Conservation (phyloP, 2,888 invertebrate species). For the Epinotia ramella region DNA sequence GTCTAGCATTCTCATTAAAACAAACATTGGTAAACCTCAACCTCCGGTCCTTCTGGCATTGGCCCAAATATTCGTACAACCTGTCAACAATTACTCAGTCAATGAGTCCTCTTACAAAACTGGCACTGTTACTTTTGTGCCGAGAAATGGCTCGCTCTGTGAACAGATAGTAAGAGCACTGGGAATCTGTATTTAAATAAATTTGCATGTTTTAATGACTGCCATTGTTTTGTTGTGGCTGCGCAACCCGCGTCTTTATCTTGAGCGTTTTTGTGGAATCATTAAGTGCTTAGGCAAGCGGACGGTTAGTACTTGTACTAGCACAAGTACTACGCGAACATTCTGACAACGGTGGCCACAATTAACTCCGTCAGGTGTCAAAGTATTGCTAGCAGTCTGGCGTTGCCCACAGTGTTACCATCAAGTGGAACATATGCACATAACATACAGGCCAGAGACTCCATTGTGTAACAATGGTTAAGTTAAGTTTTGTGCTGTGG, state of each 20-base stretch:
- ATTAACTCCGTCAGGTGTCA: slow-evolving; percentile 1
- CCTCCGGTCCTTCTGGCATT: slow-evolving; percentile 30
- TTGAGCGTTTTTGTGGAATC: slow-evolving; percentile 38
- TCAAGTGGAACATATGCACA: neutral
- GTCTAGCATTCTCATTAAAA: slow-evolving; percentile 4
- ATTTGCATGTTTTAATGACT: slow-evolving; percentile 49
- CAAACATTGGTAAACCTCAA: slow-evolving; percentile 19
- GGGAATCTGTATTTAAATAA: slow-evolving; percentile 51
- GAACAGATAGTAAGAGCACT: slow-evolving; percentile 23
- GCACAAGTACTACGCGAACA: too few species aligned
- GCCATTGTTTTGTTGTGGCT: slow-evolving; percentile 36
- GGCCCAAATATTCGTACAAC: slow-evolving; percentile 36
- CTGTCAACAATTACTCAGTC: neutral
- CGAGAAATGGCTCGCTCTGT: slow-evolving; percentile 15
- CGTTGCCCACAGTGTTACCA: neutral
- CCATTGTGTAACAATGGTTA: neutral
- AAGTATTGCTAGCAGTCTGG: neutral
- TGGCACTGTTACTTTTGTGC: slow-evolving; percentile 26
- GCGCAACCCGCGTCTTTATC: slow-evolving; percentile 41
- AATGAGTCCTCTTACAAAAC: slow-evolving; percentile 11
- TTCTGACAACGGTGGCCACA: neutral
- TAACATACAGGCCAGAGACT: neutral
- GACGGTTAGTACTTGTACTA: neutral
- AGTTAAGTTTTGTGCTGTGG: neutral
- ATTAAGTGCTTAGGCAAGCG: slow-evolving; percentile 24